A percentile compares a stretch with the other conserved stretches of the same genome.
These are phyloP conservation scores for Gymnoscopelus microlampas DNA, from an alignment of 2,797 vertebrate species.

Conservation along the genomic window DNA sequence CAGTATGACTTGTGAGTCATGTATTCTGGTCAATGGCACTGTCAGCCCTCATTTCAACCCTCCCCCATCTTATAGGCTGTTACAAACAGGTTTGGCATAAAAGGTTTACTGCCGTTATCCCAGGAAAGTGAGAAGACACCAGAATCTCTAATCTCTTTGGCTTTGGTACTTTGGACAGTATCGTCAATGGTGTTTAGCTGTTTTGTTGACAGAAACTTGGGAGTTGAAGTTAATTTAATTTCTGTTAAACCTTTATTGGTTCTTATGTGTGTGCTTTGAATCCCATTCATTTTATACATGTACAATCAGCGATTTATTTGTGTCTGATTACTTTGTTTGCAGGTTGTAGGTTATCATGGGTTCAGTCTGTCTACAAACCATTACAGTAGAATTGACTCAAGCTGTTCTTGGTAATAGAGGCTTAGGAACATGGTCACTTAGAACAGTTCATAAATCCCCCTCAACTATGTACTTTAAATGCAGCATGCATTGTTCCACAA, in stretches of 20 bases:
- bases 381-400: no score
- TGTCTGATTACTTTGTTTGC: background rate
- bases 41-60: constrained; percentile 17
- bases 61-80: constrained; percentile 18
- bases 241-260: background rate
- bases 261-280: background rate
- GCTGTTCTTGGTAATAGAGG: no score
- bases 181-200: background rate
- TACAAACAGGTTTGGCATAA: constrained; percentile 32
- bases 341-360: background rate
- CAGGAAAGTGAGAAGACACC: background rate
- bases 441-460: no score
- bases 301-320: background rate
- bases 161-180: background rate
- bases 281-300: background rate
- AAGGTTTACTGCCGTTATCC: constrained; percentile 13
- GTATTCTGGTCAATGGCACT: constrained; percentile 17
- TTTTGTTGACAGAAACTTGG: constrained; percentile 7
- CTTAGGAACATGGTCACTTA: no score
- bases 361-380: no score
- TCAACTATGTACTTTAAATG: no score
- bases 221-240: constrained; percentile 6
- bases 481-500: no score
- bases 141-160: background rate
- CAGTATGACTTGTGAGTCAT: constrained; percentile 57